These are phyloP conservation scores for Magallana ariakensis DNA, from an alignment of 1,140 invertebrate genomes.

Conservation along the genomic window DNA sequence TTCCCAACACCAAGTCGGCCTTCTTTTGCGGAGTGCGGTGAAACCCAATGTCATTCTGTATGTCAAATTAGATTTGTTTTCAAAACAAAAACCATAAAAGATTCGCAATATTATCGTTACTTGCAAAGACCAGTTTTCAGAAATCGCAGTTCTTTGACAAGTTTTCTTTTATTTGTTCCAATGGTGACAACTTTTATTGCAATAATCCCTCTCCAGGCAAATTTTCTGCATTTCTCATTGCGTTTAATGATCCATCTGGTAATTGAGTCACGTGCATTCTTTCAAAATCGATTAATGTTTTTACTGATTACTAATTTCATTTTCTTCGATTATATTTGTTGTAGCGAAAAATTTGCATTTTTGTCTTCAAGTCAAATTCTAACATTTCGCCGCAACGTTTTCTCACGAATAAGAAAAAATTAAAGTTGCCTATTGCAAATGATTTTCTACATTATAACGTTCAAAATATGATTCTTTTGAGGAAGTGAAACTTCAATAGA, in stretches of 20 bases:
- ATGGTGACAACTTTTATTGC: constrained; percentile 33
- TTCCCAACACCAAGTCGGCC: not conserved
- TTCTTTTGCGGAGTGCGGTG: not conserved
- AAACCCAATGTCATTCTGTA: not conserved
- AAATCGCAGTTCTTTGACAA: constrained; percentile 6
- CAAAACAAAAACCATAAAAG: constrained; percentile 31
- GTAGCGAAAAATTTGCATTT: not conserved
- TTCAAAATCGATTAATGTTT: constrained; percentile 19
- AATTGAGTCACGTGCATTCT: constrained; percentile 14
- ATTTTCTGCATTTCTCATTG: constrained; percentile 18
- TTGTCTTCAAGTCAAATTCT: not conserved
- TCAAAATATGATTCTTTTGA: too few relatives aligned
- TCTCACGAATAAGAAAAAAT: too few relatives aligned
- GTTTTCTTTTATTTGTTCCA: constrained; percentile 7
- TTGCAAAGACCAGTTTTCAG: constrained; percentile 19
- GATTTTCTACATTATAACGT: too few relatives aligned
- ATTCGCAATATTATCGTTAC: not conserved
- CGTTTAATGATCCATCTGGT: constrained; percentile 25
- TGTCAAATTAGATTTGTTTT: constrained; percentile 36
- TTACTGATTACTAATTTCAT: constrained; percentile 16
- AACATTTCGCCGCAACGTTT: not conserved
- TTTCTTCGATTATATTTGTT: not conserved
- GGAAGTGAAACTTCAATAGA: too few relatives aligned
- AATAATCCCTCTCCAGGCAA: constrained; percentile 2
- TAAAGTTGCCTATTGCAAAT: too few relatives aligned